Conservation (phyloP, 2,888 invertebrate species). For the Idaea aversata region DNA sequence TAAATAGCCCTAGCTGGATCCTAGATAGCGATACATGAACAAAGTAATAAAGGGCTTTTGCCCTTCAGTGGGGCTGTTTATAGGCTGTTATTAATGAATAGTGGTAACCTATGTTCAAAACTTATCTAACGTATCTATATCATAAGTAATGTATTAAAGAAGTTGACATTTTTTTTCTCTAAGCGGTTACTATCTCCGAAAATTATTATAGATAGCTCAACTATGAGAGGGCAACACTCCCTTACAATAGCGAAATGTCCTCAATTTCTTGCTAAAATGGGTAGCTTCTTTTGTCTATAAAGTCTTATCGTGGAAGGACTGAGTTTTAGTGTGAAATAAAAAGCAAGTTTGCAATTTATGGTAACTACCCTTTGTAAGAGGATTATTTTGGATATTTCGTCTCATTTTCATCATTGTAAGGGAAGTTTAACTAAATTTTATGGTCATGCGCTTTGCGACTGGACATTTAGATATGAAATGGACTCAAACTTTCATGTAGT, state of each 20-base stretch:
- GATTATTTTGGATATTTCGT: slow-evolving; percentile 16
- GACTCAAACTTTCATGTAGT: not conserved
- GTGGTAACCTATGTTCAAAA: not conserved
- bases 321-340: slow-evolving; percentile 27
- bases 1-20: too few species aligned
- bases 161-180: not conserved
- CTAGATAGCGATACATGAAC: too few species aligned
- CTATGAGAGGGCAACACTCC: slow-evolving; percentile 10
- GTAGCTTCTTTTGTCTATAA: slow-evolving; percentile 26
- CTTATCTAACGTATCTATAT: not conserved
- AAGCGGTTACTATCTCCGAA: not conserved
- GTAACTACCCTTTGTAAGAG: slow-evolving; percentile 12
- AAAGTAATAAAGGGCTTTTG: not conserved
- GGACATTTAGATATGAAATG: not conserved
- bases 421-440: not conserved
- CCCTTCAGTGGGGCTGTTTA: not conserved
- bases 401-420: slow-evolving; percentile 2
- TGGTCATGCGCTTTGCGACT: not conserved
- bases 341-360: slow-evolving; percentile 25
- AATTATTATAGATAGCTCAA: slow-evolving; percentile 4
- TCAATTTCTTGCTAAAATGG: slow-evolving; percentile 16
- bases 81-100: not conserved
- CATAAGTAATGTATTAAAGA: not conserved
- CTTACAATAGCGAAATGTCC: slow-evolving; percentile 20
- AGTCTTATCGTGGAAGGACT: slow-evolving; percentile 26